Evolutionary conservation across 92 coral and sea anemone species (phyloP).

Genomic region (Pocillopora meandrina): DNA sequence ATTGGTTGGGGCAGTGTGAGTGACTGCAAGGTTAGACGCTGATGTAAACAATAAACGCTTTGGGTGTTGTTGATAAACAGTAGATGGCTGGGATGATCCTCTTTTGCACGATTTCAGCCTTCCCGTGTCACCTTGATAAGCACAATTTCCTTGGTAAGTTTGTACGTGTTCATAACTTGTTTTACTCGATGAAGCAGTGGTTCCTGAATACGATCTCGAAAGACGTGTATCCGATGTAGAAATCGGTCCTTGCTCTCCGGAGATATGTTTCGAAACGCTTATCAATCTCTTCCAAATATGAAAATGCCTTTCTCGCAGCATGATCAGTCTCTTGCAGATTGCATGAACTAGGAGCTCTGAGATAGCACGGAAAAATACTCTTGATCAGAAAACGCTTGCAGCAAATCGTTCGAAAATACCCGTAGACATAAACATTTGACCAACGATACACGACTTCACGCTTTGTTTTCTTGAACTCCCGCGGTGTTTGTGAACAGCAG

Average conservation of each 20-base stretch:
- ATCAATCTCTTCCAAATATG: conserved; percentile 25
- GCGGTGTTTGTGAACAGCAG: too few species aligned
- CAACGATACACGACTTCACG: too few species aligned
- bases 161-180: neutral
- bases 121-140: neutral
- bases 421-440: too few species aligned
- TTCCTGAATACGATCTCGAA: neutral
- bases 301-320: conserved; percentile 29
- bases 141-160: neutral
- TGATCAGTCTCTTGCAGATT: neutral
- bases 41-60: conserved; percentile 28
- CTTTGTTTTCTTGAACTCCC: too few species aligned
- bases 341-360: neutral
- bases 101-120: neutral
- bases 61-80: neutral
- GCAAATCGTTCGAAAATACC: too few species aligned
- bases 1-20: conserved; percentile 2
- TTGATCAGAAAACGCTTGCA: neutral
- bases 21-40: neutral
- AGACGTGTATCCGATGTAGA: neutral
- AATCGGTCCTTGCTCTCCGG: neutral
- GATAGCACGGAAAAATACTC: neutral
- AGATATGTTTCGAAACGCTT: neutral
- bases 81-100: neutral
- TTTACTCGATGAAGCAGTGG: neutral